Conservation (phyloP, 2,888 invertebrate genomes). For the Axea sp. region DNA sequence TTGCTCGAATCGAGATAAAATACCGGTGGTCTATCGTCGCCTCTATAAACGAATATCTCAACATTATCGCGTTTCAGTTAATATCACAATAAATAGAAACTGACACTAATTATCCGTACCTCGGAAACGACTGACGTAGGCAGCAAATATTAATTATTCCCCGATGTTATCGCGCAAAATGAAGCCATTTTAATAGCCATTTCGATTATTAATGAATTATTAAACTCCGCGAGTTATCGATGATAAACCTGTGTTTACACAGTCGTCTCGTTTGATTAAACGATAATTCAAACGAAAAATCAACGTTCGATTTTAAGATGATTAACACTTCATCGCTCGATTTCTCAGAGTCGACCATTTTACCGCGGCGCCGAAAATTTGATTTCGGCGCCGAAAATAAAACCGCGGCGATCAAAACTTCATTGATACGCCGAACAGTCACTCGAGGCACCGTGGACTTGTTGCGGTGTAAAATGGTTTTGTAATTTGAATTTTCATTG, state of each 20-base stretch:
- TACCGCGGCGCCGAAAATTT: no score
- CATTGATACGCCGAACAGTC: no score
- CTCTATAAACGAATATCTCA: slow-evolving; percentile 59
- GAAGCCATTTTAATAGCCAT: slow-evolving; percentile 49
- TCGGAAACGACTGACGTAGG: slow-evolving; percentile 24
- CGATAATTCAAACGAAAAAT: no score
- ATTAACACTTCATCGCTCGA: no score
- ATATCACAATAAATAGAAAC: slow-evolving; percentile 61
- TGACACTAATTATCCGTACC: slow-evolving; percentile 59
- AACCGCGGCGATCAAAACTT: no score
- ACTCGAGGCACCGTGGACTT: no score
- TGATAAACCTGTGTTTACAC: slow-evolving; percentile 54
- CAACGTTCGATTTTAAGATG: no score
- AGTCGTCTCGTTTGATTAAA: slow-evolving; percentile 57
- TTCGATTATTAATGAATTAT: slow-evolving; percentile 52
- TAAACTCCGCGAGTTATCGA: slow-evolving; percentile 49
- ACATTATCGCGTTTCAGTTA: slow-evolving; percentile 60
- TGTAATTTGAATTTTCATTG: slow-evolving; percentile 4
- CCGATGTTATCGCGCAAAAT: slow-evolving; percentile 47
- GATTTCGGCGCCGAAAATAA: no score
- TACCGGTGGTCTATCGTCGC: slow-evolving; percentile 63
- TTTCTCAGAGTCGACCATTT: no score
- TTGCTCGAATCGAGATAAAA: slow-evolving; percentile 57
- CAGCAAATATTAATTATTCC: slow-evolving; percentile 45
- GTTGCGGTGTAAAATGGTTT: not conserved